A percentile compares a stretch with the other conserved stretches of the same genome.
phyloP scores from a whole-genome alignment of 2,113 vertebrate genomes.

The Delphinapterus leucas region DNA sequence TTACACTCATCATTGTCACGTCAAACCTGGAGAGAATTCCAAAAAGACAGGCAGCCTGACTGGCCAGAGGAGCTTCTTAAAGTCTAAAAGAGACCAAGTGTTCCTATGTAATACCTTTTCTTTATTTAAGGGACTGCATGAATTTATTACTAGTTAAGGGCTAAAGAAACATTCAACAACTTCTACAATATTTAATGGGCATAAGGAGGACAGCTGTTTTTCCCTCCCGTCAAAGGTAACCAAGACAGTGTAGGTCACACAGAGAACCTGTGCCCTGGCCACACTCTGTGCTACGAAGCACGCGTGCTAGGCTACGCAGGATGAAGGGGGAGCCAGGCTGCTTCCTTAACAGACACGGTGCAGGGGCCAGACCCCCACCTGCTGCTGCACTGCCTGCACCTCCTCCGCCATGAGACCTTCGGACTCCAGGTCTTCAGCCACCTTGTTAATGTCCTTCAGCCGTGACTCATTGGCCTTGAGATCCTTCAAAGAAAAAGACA shows the following conservation, averaged over 20 bases:
- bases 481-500: slow-evolving; percentile 83
- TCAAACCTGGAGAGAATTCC: not conserved
- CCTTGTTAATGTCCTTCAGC: slow-evolving; percentile 98
- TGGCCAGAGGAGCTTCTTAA: not conserved
- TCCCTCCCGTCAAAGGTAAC: not conserved
- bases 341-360: fast-evolving
- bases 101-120: not conserved
- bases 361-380: slow-evolving; percentile 80
- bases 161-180: not conserved
- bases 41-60: not conserved
- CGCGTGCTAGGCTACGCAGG: too few species aligned
- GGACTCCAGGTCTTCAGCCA: slow-evolving; percentile 95
- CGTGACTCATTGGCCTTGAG: slow-evolving; percentile 98
- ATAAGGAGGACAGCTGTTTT: not conserved
- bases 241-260: not conserved
- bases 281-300: fast-evolving
- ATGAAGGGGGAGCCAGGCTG: not conserved
- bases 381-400: slow-evolving; percentile 91
- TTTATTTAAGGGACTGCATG: not conserved
- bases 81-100: not conserved
- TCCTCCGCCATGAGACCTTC: slow-evolving; percentile 98
- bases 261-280: not conserved
- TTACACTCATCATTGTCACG: not conserved
- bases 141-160: not conserved
- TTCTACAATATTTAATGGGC: not conserved